phyloP scores from a whole-genome alignment of 92 coral and sea anemone genomes.

The Blastomussa wellsi region DNA sequence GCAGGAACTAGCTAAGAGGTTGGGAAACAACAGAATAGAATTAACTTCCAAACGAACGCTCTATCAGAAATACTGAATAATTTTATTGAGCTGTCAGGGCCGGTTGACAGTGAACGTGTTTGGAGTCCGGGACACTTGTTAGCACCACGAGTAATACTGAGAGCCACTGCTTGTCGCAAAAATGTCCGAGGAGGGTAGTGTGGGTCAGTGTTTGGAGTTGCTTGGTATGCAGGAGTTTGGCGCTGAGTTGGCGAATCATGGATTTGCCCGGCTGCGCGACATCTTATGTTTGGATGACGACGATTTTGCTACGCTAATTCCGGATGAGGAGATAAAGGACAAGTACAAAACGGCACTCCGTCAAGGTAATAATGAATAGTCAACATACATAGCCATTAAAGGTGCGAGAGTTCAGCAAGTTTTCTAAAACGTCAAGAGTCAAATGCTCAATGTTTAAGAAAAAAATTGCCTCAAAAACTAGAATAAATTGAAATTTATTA shows the following conservation, averaged over 20 bases:
- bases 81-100: slow-evolving; percentile 14
- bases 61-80: slow-evolving; percentile 12
- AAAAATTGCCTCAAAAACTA: background rate
- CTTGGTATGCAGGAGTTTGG: slow-evolving; percentile 44
- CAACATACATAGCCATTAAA: background rate
- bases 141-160: background rate
- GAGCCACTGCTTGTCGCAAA: slow-evolving; percentile 1
- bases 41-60: background rate
- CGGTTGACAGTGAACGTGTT: slow-evolving; percentile 1
- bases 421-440: background rate
- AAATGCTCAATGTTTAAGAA: background rate
- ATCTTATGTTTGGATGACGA: slow-evolving; percentile 47
- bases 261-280: slow-evolving; percentile 53
- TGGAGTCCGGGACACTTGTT: background rate
- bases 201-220: slow-evolving; percentile 27
- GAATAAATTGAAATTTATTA: background rate
- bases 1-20: slow-evolving; percentile 5
- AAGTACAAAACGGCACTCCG: slow-evolving; percentile 35
- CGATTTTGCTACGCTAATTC: slow-evolving; percentile 37
- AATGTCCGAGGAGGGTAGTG: slow-evolving; percentile 45
- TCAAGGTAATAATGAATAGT: slow-evolving; percentile 36
- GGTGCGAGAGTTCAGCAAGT: background rate
- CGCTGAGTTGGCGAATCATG: slow-evolving; percentile 29
- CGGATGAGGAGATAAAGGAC: slow-evolving; percentile 27
- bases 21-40: background rate